Percentiles rank a stretch among this genome's conserved stretches.
Conservation (phyloP, 2,113 vertebrate genomes). For the Melanocharis versteri region DNA sequence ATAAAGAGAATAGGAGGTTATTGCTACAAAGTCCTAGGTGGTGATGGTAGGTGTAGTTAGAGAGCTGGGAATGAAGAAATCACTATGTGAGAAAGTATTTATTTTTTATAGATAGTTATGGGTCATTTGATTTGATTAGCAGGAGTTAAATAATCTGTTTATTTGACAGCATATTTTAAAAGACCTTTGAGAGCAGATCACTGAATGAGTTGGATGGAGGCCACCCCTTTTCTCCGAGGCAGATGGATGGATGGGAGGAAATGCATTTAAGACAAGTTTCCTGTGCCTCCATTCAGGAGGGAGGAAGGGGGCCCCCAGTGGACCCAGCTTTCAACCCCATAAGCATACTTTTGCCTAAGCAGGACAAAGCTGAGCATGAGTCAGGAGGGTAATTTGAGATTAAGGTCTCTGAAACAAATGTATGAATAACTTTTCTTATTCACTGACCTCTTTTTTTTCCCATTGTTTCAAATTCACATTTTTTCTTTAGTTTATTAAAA, state of each 20-base stretch:
- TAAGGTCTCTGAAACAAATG: background rate
- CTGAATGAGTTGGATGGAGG: constrained; percentile 17
- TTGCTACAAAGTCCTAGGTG: background rate
- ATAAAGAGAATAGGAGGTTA: background rate
- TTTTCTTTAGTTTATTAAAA: background rate
- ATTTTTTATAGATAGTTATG: background rate
- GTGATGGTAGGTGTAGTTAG: background rate
- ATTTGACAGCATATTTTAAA: constrained; percentile 44
- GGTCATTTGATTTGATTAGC: constrained; percentile 11
- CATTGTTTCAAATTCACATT: background rate
- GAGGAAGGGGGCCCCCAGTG: background rate
- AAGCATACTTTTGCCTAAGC: background rate
- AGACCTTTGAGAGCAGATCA: constrained; percentile 14
- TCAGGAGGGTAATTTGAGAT: background rate
- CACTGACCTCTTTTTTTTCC: background rate
- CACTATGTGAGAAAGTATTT: background rate
- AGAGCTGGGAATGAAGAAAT: background rate
- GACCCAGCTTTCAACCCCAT: background rate
- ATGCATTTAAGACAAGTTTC: constrained; percentile 14
- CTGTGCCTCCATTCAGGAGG: constrained; percentile 1
- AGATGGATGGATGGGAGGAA: constrained; percentile 18
- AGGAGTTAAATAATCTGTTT: constrained; percentile 36
- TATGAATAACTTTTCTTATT: background rate
- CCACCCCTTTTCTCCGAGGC: background rate
- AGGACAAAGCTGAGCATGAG: background rate